Percentiles rank a stretch among this genome's conserved stretches.
Evolutionary conservation across 2,797 vertebrate species (phyloP).

Genomic region (Poliocrania exsul): DNA sequence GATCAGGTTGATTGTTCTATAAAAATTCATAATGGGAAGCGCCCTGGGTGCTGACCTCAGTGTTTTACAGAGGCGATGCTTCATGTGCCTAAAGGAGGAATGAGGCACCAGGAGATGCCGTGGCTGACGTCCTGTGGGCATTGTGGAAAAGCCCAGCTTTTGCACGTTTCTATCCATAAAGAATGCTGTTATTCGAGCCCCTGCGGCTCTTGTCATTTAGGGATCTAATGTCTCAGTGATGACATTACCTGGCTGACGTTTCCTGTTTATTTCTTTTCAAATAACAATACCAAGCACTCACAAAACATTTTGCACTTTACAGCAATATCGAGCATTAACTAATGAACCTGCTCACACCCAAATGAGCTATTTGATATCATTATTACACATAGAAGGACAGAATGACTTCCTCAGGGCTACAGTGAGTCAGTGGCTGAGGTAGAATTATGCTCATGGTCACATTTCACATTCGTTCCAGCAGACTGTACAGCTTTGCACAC

Average conservation of each 20-base stretch:
- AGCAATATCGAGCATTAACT: conserved; percentile 37
- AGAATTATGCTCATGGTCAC: neutral
- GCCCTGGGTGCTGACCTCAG: neutral
- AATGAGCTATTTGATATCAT: neutral
- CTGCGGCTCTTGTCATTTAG: neutral
- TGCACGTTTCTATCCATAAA: neutral
- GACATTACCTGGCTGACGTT: neutral
- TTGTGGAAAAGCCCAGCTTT: neutral
- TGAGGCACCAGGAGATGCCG: neutral
- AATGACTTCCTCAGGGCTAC: conserved; percentile 32
- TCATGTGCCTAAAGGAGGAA: neutral
- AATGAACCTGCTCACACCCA: conserved; percentile 53
- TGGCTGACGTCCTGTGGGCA: rapidly evolving
- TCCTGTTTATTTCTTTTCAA: conserved; percentile 66
- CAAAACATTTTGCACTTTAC: conserved; percentile 45
- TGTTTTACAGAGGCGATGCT: neutral
- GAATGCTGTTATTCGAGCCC: neutral
- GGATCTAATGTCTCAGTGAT: conserved; percentile 4
- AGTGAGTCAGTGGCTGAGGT: conserved; percentile 19
- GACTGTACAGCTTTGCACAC: neutral
- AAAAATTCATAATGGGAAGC: neutral
- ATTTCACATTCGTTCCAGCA: neutral
- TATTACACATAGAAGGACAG: neutral
- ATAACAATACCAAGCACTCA: conserved; percentile 17
- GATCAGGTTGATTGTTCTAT: neutral